phyloP scores from a whole-genome alignment of 2,797 vertebrate species.

The Aldrovandia affinis region DNA sequence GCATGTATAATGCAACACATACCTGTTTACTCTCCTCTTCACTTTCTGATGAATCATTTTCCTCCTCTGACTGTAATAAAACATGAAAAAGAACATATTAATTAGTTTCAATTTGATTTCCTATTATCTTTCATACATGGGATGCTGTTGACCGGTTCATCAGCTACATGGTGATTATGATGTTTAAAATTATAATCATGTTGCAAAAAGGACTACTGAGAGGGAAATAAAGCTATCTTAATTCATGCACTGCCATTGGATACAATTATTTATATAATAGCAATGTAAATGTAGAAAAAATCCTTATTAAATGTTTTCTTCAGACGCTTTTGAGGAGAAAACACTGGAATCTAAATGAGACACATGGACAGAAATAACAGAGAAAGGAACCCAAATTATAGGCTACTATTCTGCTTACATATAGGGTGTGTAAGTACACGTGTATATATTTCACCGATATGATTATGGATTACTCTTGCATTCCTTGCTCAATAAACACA shows the following conservation, averaged over 20 bases:
- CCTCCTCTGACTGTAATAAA: neutral
- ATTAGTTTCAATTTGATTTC: too few species aligned
- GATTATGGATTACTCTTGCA: neutral
- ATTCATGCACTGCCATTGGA: too few species aligned
- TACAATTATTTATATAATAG: too few species aligned
- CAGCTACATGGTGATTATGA: too few species aligned
- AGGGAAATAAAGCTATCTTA: neutral
- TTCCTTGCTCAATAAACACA: neutral
- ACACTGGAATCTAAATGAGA: neutral
- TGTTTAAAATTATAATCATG: too few species aligned
- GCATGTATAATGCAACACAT: neutral
- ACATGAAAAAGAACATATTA: neutral
- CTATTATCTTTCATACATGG: too few species aligned
- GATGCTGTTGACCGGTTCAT: too few species aligned
- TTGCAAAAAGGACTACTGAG: too few species aligned
- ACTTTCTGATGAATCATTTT: neutral
- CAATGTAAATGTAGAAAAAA: too few species aligned
- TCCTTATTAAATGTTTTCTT: too few species aligned
- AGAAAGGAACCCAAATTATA: neutral
- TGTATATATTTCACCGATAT: neutral
- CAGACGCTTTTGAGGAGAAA: too few species aligned
- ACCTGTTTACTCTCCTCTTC: conserved; percentile 1
- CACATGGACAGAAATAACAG: neutral
- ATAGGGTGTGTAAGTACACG: neutral
- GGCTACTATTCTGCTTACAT: neutral